A percentile compares a stretch with the other conserved stretches of the same genome.
These are phyloP conservation scores for Aphidius gifuensis DNA, from an alignment of 1,140 invertebrate species.

Conservation along the genomic window DNA sequence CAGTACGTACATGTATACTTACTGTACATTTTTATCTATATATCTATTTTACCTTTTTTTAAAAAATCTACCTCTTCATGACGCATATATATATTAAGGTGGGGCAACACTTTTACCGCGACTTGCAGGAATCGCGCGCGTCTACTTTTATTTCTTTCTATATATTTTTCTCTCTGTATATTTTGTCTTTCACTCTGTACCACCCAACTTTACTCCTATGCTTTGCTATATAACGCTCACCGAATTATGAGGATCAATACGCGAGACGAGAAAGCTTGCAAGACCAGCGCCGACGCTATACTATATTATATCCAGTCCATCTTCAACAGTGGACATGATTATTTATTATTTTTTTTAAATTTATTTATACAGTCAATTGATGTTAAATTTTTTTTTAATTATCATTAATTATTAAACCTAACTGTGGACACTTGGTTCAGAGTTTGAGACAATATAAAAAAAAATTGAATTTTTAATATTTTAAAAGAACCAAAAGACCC, in stretches of 20 bases:
- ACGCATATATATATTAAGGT: slow-evolving; percentile 33
- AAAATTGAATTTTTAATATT: background rate
- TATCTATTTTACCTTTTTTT: slow-evolving; percentile 30
- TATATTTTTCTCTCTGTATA: slow-evolving; percentile 24
- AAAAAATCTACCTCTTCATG: slow-evolving; percentile 45
- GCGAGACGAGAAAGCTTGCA: slow-evolving; percentile 46
- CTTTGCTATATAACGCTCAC: slow-evolving; percentile 28
- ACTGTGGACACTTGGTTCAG: no score
- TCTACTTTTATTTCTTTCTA: background rate
- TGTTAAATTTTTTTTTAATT: no score
- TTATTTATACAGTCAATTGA: no score
- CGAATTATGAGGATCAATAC: slow-evolving; percentile 58
- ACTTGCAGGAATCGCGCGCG: no score
- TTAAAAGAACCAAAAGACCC: no score
- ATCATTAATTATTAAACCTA: no score
- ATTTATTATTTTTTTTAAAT: no score
- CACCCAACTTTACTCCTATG: slow-evolving; percentile 32
- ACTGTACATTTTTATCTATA: no score
- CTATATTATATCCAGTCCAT: slow-evolving; percentile 35
- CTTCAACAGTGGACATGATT: slow-evolving; percentile 17
- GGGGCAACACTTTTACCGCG: slow-evolving; percentile 27
- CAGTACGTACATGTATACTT: no score
- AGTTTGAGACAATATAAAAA: no score
- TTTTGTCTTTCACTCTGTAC: slow-evolving; percentile 36
- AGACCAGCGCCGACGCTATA: slow-evolving; percentile 50